Percentiles rank a stretch among this genome's conserved stretches.
phyloP scores from a whole-genome alignment of 2,888 invertebrate genomes.

The Helobdella robusta region DNA sequence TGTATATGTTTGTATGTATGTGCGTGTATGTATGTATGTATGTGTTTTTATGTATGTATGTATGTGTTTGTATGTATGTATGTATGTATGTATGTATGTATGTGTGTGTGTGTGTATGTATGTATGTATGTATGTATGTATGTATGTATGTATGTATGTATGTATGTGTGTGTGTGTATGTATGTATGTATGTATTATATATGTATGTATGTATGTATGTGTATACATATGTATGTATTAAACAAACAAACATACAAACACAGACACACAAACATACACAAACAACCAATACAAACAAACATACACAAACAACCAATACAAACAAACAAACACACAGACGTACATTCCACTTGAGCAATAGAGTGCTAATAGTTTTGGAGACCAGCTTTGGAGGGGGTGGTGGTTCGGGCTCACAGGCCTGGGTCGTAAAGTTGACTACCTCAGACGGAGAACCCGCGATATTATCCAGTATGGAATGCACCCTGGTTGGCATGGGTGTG shows the following conservation, averaged over 20 bases:
- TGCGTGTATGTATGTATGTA: no score
- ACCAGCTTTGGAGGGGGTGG: constrained; percentile 63
- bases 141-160: constrained; percentile 15
- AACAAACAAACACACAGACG: no score
- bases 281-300: no score
- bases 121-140: constrained; percentile 15
- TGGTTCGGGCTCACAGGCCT: constrained; percentile 67
- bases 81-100: background rate
- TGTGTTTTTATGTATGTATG: no score
- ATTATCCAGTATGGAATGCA: constrained; percentile 66
- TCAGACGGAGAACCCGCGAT: constrained; percentile 67
- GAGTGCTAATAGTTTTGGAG: constrained; percentile 61
- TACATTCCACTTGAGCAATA: constrained; percentile 51
- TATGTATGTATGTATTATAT: constrained; percentile 9
- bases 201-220: constrained; percentile 9
- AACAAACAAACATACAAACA: no score
- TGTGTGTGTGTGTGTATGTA: constrained; percentile 18
- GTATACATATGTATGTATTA: constrained; percentile 3
- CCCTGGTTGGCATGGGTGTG: constrained; percentile 42
- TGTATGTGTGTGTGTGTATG: constrained; percentile 15
- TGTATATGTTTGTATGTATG: no score
- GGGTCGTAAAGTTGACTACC: constrained; percentile 69
- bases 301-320: no score
- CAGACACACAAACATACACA: no score
- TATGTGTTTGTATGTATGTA: no score